Evolutionary conservation across 2,888 invertebrate genomes (phyloP).

Genomic region (Kryphioiulus occultus): DNA sequence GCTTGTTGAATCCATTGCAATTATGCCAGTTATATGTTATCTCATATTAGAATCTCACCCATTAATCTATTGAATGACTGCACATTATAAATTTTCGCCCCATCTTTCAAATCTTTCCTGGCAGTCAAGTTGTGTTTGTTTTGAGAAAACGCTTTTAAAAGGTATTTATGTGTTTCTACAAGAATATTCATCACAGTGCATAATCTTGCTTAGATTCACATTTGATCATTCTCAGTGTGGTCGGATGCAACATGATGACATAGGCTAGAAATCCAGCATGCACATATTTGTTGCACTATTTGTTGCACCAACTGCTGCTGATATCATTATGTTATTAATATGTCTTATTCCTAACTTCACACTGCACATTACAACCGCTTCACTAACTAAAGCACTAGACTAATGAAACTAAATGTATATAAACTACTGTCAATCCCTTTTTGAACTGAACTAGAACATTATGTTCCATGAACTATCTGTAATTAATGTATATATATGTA

Average conservation of each 20-base stretch:
- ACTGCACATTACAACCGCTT: not conserved
- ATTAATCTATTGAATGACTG: not conserved
- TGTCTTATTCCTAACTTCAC: not conserved
- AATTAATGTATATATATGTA: slow-evolving; percentile 1
- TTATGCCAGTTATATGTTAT: too few species aligned
- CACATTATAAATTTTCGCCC: too few species aligned
- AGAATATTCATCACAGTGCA: not conserved
- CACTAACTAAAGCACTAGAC: not conserved
- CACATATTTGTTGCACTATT: not conserved
- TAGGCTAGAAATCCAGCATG: not conserved
- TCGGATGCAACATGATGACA: not conserved
- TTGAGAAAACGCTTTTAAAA: not conserved
- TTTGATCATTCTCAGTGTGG: not conserved
- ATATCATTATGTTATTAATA: not conserved
- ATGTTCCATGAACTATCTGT: slow-evolving; percentile 5
- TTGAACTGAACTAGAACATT: not conserved
- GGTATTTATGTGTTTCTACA: not conserved
- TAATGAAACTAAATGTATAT: not conserved
- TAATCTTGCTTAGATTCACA: not conserved
- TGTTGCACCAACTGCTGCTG: not conserved
- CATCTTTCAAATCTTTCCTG: too few species aligned
- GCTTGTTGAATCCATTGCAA: not conserved
- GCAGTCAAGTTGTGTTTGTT: too few species aligned
- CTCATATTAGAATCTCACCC: too few species aligned
- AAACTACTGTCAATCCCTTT: not conserved